Evolutionary conservation across 2,113 vertebrate genomes (phyloP), one percentile per base, ranked within the genome.

Genomic region (Cinclus cinclus): DNA sequence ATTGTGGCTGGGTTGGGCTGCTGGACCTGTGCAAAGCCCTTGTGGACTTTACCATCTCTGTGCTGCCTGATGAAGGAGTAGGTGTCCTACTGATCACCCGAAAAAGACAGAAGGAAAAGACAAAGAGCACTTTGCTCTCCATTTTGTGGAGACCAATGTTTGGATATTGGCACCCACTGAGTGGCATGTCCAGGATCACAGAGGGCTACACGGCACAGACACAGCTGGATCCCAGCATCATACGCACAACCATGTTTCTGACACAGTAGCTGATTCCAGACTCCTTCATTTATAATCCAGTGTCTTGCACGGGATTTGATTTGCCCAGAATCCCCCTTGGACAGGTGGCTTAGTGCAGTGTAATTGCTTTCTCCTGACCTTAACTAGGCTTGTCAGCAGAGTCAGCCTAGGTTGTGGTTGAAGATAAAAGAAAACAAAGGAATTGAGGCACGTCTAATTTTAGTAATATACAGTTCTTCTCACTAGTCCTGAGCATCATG

Each of bases 331-430:
- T 86, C 83, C 63, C 68, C 59, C 33, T 74, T 74, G 79, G 53
- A 88, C 1, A 4, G 71, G 33, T 69, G 63, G 59, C 56, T 92
- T 93, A 90, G 69, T 83, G 35, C 39, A 77, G 21, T 47, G 39
- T 92, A 86, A 90, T 90, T 94, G 79, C 62, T 83, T 92, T 93
- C 90, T 92, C 22, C 52, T 92, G 31, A n/a, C 47, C 55, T 94
- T 39, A 42, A 1, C 68, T 50, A 67, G 87, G 47, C 71, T 77
- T 86, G 76, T 92, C 92, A 90, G 71, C 39, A 78, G 41, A 68
- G 83, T 67, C 71, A 93, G 68, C 27, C 42, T 70, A 33, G 31
- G 76, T 81, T 87, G 47, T 63, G 62, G 59, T 27, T 89, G 83
- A 86, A 44, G 68, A 83, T 77, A 89, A 93, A 92, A 90, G 63